phyloP scores from a whole-genome alignment of 2,113 vertebrate genomes.

The Jaculus jaculus region DNA sequence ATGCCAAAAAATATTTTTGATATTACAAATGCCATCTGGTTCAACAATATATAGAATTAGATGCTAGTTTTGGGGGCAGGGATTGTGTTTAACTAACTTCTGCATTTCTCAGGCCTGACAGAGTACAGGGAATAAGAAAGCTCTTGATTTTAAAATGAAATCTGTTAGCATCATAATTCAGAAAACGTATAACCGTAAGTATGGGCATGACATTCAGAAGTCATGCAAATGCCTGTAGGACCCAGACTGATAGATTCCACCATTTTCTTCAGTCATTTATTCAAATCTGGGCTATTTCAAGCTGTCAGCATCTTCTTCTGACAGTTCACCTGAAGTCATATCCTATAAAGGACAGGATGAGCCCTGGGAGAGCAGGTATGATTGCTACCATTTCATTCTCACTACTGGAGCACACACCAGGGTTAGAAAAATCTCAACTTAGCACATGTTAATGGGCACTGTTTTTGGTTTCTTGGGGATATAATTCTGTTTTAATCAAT shows the following conservation, averaged over 20 bases:
- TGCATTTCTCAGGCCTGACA: neutral
- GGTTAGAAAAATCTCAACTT: neutral
- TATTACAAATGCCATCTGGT: neutral
- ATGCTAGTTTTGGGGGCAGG: neutral
- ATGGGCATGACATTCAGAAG: neutral
- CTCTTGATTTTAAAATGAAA: neutral
- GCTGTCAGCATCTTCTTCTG: conserved; percentile 34
- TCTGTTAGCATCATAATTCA: neutral
- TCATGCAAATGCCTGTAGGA: neutral
- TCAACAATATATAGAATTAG: neutral
- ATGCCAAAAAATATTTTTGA: neutral
- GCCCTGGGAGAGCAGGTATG: neutral
- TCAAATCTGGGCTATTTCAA: neutral
- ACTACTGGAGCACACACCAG: neutral
- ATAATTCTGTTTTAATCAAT: conserved; percentile 17
- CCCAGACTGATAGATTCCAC: neutral
- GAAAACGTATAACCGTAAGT: neutral
- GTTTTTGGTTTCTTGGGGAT: conserved; percentile 40
- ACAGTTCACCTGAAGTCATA: conserved; percentile 10
- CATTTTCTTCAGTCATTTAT: neutral
- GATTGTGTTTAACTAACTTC: neutral
- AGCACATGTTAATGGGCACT: conserved; percentile 45
- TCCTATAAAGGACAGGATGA: neutral
- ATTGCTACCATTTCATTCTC: neutral
- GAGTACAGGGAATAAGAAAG: neutral